phyloP scores from a whole-genome alignment of 2,797 vertebrate species.

The Anomalospiza imberbis region DNA sequence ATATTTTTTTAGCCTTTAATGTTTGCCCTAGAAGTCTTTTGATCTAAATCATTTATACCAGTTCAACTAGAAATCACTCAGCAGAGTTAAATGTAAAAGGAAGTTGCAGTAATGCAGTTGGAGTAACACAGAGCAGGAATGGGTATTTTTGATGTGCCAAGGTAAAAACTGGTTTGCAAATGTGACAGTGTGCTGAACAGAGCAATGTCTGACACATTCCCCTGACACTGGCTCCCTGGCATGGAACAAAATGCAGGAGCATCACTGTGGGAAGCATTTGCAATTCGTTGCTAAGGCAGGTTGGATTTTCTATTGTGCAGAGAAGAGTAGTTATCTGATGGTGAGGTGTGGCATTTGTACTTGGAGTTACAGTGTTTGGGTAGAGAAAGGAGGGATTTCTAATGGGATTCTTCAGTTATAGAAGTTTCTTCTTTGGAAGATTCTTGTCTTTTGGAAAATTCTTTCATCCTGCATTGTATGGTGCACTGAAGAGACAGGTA shows the following conservation, averaged over 20 bases:
- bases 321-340: not conserved
- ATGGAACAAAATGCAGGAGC: not conserved
- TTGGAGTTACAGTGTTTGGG: not conserved
- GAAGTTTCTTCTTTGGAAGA: not conserved
- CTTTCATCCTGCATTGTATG: not conserved
- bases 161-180: not conserved
- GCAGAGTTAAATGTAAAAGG: not conserved
- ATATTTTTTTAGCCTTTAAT: not conserved
- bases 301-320: not conserved
- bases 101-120: not conserved
- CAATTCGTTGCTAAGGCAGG: not conserved
- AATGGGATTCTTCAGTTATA: not conserved
- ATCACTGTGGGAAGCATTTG: not conserved
- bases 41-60: not conserved
- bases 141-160: not conserved
- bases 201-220: not conserved
- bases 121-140: not conserved
- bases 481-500: not conserved
- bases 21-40: not conserved
- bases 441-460: not conserved
- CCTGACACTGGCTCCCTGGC: not conserved
- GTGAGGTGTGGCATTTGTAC: not conserved
- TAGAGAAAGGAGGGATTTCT: not conserved
- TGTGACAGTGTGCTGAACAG: not conserved
- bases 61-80: not conserved